Base-by-base conservation (phyloP, 2,888 invertebrate genomes). In the Torymus aiolomorphi region DNA sequence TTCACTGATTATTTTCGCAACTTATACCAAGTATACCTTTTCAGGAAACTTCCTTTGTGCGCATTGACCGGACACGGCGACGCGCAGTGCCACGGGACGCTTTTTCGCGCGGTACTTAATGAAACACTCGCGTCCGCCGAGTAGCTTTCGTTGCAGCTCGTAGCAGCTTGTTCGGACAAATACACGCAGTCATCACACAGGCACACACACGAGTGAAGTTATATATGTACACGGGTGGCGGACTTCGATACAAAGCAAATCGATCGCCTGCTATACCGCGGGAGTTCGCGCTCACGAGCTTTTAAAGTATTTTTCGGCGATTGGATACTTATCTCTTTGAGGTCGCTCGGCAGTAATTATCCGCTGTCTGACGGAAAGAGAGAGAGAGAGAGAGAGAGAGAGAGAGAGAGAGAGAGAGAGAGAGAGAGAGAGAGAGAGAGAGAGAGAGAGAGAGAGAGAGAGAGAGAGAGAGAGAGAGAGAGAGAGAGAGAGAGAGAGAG, bases 1-100 rank as follows among this genome's bases (percentile, higher is more conserved):
- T 83, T 79, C 76, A 76, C 80, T 84, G 85, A 85, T 85, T 85
- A 85, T 84, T 85, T 85, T 84, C 82, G 51, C 80, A 74, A 82
- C 75, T 42, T 42, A 42, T 8, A 74, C 59, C 18, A n/a, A 16
- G 14, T 67, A n/a, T n/a, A 56, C 62, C 70, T 66, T 71, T 20
- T 51, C 65, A 18, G 76, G n/a, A 24, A 12, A 14, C 57, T 42
- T 52, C 10, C 63, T 71, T 65, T 71, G 54, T 65, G 57, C 18
- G 11, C 13, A 75, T 69, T 54, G 69, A 49, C 18, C 10, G 54
- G 20, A 54, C 31, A 3, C 42, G 18, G 12, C 51, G 71, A 52
- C 3, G n/a, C 14, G 14, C 24, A 14, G 20, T 49, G 18, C 14
- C 54, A 14, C 52, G 31, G n/a, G 49, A 12, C 10, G 42, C 57